These are phyloP conservation scores for Takifugu ocellatus DNA, from an alignment of 2,797 vertebrate genomes.

Conservation along the genomic window DNA sequence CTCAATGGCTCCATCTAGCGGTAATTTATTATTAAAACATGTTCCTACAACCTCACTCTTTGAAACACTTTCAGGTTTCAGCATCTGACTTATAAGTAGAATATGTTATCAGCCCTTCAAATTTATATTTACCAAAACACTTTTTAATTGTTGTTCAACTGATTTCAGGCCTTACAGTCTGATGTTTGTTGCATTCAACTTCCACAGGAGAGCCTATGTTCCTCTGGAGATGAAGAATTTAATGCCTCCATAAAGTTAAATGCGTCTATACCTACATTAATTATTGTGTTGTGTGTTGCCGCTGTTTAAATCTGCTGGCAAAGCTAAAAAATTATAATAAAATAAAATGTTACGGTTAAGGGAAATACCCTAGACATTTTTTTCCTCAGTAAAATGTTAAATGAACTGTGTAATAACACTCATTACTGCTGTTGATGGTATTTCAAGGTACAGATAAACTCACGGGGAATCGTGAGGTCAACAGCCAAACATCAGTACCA, in stretches of 20 bases:
- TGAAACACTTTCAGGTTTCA: not conserved
- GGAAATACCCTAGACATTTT: slow-evolving; percentile 11
- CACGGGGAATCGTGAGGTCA: slow-evolving; percentile 39
- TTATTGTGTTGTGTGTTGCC: not conserved
- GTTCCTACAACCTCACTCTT: not conserved
- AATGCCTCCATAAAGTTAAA: slow-evolving; percentile 12
- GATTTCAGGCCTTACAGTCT: not conserved
- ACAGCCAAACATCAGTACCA: slow-evolving; percentile 47
- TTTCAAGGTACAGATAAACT: slow-evolving; percentile 32
- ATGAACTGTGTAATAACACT: no score
- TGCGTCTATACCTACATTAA: slow-evolving; percentile 9
- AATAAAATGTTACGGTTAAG: slow-evolving; percentile 1
- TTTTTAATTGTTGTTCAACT: slow-evolving; percentile 7
- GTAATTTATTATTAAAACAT: not conserved
- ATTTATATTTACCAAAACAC: not conserved
- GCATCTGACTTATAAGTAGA: not conserved
- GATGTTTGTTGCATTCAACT: not conserved
- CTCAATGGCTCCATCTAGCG: slow-evolving; percentile 47
- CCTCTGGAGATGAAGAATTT: not conserved
- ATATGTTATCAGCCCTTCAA: not conserved
- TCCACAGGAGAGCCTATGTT: slow-evolving; percentile 12
- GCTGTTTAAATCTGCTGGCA: slow-evolving; percentile 5
- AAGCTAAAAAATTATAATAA: slow-evolving; percentile 10
- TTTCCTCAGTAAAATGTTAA: not conserved
- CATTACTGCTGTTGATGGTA: not conserved